phyloP scores from a whole-genome alignment of 1,140 invertebrate genomes.

The Heliconius himera region DNA sequence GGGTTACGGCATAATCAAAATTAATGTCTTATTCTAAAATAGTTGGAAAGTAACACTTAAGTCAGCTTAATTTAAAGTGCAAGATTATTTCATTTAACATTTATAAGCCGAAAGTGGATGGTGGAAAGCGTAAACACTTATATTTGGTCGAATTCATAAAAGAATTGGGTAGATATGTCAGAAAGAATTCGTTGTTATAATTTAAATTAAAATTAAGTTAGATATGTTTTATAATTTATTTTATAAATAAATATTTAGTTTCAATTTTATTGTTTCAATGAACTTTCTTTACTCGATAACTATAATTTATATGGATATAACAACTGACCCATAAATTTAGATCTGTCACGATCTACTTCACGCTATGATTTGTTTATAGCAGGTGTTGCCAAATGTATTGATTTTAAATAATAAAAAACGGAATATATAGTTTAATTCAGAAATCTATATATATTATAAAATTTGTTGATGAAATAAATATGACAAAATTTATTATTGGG shows the following conservation, averaged over 20 bases:
- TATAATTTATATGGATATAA: slow-evolving; percentile 55
- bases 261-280: slow-evolving; percentile 17
- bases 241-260: not conserved
- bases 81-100: not conserved
- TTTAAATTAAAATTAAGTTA: not conserved
- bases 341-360: slow-evolving; percentile 76
- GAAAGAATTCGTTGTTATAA: not conserved
- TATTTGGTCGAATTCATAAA: not conserved
- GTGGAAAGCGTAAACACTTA: slow-evolving; percentile 8
- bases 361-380: slow-evolving; percentile 64
- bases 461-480: too few relatives aligned
- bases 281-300: slow-evolving; percentile 48
- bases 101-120: not conserved
- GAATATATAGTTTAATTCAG: not conserved
- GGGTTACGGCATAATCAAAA: not conserved
- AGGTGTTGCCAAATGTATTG: slow-evolving; percentile 1
- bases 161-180: not conserved
- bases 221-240: too few relatives aligned
- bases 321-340: slow-evolving; percentile 70
- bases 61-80: not conserved
- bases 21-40: not conserved
- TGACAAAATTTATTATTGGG: too few relatives aligned
- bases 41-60: slow-evolving; percentile 11
- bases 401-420: not conserved
- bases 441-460: too few relatives aligned